Base-by-base conservation (phyloP, 2,888 invertebrate species). In the Hydrotaea diabolus region DNA sequence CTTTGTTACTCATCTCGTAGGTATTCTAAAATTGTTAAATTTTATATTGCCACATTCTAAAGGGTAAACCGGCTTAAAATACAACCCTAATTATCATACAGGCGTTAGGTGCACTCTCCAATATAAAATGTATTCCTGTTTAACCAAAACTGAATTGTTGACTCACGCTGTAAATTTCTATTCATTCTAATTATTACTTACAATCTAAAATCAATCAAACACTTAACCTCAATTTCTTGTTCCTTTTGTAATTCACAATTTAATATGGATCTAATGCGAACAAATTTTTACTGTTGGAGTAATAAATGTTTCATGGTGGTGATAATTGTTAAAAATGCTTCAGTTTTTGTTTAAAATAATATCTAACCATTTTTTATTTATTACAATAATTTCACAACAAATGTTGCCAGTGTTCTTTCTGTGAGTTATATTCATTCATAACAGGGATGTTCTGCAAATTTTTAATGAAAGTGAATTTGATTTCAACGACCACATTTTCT, bases 161-260 rank as follows among this genome's bases (percentile, higher is more conserved):
- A 19, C 59, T 26, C 26, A 26, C 11, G 15, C 19, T 26, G n/a
- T 49, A 49, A 59, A 3, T 59, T 15, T 59, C 59, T 59, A 26
- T 23, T 36, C 36, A 64, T 11, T 62, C 31, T 64, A 17, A 9
- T 64, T 36, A 15, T 5, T 17, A n/a, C 36, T 64, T 64, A 36
- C 31, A 36, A 55, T 53, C 19, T 75, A 69, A 77, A 77, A 69
- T 69, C 43, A 77, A 69, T 69, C 43, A 77, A 57, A 57, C 23
- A 57, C 23, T 46, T 39, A 13, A 57, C 55, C 21, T 57, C 9
- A 36, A 64, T 64, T 62, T 62, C 2, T n/a, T 26, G 31, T 23
- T 62, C 31, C 31, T 36, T 4, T 64, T 64, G n/a, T 64, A 36
- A 11, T 31, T 62, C 80, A 88, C 57, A 87, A 85, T 86, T 87